phyloP scores from a whole-genome alignment of 1,140 invertebrate genomes.

The Diabrotica undecimpunctata region DNA sequence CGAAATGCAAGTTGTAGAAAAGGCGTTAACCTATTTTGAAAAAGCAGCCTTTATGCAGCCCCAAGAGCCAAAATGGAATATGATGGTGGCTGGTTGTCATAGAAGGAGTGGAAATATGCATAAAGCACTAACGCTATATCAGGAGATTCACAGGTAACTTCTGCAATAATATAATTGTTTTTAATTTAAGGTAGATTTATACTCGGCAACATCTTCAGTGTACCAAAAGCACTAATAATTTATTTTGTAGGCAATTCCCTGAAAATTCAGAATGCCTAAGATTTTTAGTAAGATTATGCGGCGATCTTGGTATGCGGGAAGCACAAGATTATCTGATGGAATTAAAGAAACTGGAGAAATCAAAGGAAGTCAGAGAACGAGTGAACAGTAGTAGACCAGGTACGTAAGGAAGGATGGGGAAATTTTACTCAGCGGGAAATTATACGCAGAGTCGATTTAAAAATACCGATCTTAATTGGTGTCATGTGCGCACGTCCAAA shows the following conservation, averaged over 20 bases:
- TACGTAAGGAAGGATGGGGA: too few species aligned
- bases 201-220: too few species aligned
- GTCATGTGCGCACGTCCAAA: too few species aligned
- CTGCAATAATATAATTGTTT: background rate
- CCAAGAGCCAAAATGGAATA: slow-evolving; percentile 76
- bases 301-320: slow-evolving; percentile 79
- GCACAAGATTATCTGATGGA: slow-evolving; percentile 73
- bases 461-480: too few species aligned
- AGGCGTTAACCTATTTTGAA: slow-evolving; percentile 85
- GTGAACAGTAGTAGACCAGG: slow-evolving; percentile 57
- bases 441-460: too few species aligned
- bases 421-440: too few species aligned
- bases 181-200: too few species aligned
- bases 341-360: slow-evolving; percentile 78
- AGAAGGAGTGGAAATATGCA: slow-evolving; percentile 78
- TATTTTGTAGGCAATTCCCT: slow-evolving; percentile 64
- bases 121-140: slow-evolving; percentile 76
- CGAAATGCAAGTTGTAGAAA: slow-evolving; percentile 82
- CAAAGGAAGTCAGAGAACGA: slow-evolving; percentile 66
- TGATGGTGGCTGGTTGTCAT: slow-evolving; percentile 82
- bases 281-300: slow-evolving; percentile 76
- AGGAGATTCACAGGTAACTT: slow-evolving; percentile 39
- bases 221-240: too few species aligned
- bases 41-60: slow-evolving; percentile 84
- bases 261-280: slow-evolving; percentile 83